Base-by-base conservation (phyloP, 2,888 invertebrate species). In the Congeria kusceri region DNA sequence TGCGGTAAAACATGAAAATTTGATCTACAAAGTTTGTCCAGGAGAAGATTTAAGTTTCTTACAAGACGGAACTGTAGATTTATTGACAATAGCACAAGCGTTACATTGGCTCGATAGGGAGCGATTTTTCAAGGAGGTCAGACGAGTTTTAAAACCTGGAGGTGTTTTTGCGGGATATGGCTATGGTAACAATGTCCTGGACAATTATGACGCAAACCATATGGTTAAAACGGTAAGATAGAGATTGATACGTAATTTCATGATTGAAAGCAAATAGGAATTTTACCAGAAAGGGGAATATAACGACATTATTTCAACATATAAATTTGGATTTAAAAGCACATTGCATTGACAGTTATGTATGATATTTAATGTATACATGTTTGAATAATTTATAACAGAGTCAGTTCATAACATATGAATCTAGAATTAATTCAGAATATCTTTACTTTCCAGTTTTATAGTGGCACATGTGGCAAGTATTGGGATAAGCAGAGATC, bases 31-130 rank as follows among this genome's bases (percentile, higher is more conserved):
- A 74, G 91, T 92, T 29, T 90, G 92, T n/a, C 77, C 88, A 9
- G 94, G 93, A 0, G 94, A 94, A 79, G 82, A 87, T n/a, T 85
- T 94, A 62, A 88, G 91, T 20, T 90, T 92, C 65, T 77, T 88
- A 15, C 76, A 77, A n/a, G 58, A 77, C n/a, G 53, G 56, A 28
- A 81, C 79, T 29, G 87, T 85, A 1, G 93, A 94, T 58, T 86
- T 94, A 49, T 87, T 94, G 2, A 94, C 94, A 3, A 91, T 93
- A 1, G 91, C 93, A 1, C 94, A 94, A 65, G 93, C 94, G 11
- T 86, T 93, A 57, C 95, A 95, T 81, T 94, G 94, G 94, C 91
- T 94, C 79, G 92, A 94, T 70, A 62, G 92, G 44, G 90, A 91
- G 2, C 89, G 86, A 70, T 94, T 95, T 77, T 94, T 93, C 81